phyloP scores from a whole-genome alignment of 2,888 invertebrate species.

The Lucinisca nassula region DNA sequence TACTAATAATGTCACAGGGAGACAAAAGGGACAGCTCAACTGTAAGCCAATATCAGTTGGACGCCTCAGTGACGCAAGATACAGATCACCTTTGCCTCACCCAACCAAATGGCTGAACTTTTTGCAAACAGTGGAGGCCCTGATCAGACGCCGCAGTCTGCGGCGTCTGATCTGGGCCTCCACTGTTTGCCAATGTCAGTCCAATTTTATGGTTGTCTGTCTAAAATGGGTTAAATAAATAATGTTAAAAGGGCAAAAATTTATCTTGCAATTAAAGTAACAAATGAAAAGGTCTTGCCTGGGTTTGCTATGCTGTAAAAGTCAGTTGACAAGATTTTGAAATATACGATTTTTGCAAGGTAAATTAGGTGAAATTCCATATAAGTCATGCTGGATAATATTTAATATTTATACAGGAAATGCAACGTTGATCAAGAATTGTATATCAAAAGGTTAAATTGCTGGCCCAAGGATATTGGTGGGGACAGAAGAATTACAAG shows the following conservation, averaged over 20 bases:
- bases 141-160: too few relatives aligned
- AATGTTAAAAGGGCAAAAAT: neutral
- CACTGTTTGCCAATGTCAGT: too few relatives aligned
- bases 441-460: slow-evolving; percentile 6
- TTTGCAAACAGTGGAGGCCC: too few relatives aligned
- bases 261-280: neutral
- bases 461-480: neutral
- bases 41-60: too few relatives aligned
- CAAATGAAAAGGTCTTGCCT: neutral
- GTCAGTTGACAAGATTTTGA: neutral
- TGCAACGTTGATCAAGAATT: neutral
- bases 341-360: neutral
- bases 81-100: too few relatives aligned
- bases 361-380: slow-evolving; percentile 8
- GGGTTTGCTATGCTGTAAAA: neutral
- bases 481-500: neutral
- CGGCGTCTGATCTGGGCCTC: too few relatives aligned
- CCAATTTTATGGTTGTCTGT: too few relatives aligned
- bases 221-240: too few relatives aligned
- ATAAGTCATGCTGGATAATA: neutral
- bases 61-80: too few relatives aligned
- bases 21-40: too few relatives aligned
- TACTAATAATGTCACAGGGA: too few relatives aligned
- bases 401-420: slow-evolving; percentile 2
- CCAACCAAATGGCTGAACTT: too few relatives aligned